These are phyloP conservation scores for Serinus canaria DNA, from an alignment of 2,113 vertebrate genomes.

Conservation along the genomic window DNA sequence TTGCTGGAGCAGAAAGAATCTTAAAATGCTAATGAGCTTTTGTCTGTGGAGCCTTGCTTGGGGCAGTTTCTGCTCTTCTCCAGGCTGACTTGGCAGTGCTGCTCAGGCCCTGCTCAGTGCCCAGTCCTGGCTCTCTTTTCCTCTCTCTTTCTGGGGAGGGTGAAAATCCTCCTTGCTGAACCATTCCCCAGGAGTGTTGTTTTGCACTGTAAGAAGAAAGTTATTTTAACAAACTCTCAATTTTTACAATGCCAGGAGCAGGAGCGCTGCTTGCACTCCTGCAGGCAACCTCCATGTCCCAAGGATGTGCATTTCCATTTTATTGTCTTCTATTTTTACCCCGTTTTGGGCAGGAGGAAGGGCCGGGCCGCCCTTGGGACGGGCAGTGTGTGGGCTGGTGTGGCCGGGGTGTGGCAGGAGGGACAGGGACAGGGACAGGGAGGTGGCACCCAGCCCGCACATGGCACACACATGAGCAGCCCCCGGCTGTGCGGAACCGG, in stretches of 20 bases:
- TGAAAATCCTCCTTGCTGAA: not conserved
- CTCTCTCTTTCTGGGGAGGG: not conserved
- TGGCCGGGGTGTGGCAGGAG: not conserved
- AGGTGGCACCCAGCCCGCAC: not conserved
- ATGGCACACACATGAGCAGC: not conserved
- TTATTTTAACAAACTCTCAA: not conserved
- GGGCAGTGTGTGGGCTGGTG: not conserved
- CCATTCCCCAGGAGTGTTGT: not conserved
- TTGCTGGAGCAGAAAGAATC: constrained; percentile 5
- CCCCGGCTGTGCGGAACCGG: not conserved
- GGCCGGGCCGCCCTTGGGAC: constrained; percentile 16
- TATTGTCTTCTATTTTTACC: constrained; percentile 45
- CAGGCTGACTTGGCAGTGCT: not conserved
- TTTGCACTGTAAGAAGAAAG: not conserved
- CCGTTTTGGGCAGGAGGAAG: constrained; percentile 7
- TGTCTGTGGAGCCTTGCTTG: not conserved
- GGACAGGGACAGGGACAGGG: not conserved
- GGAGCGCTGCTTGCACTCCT: not conserved
- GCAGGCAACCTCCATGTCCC: not conserved
- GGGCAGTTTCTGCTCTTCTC: not conserved
- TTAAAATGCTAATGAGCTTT: constrained; percentile 7
- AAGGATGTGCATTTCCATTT: constrained; percentile 25
- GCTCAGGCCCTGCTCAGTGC: not conserved
- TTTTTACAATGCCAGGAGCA: not conserved
- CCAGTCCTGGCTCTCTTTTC: not conserved